Conservation (phyloP, 2,888 invertebrate genomes). For the Cheilosia scutellata region DNA sequence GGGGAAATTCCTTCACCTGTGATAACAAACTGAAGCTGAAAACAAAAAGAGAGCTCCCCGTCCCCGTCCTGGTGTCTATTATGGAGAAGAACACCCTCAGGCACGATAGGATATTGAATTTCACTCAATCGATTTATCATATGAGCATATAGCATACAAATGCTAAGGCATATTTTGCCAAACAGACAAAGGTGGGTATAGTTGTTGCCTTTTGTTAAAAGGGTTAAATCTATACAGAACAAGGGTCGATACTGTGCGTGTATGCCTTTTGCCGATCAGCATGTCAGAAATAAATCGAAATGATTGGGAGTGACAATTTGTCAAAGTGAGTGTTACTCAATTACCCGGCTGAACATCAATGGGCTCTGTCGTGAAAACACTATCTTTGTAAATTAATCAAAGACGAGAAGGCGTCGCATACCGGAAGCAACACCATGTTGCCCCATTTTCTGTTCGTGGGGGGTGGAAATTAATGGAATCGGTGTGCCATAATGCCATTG, state of each 20-base stretch:
- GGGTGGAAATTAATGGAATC: conserved; percentile 28
- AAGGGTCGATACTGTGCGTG: neutral
- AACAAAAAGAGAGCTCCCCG: conserved; percentile 8
- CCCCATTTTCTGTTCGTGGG: neutral
- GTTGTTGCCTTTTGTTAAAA: neutral
- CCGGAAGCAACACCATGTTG: conserved; percentile 17
- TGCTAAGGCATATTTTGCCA: conserved; percentile 25
- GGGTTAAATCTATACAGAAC: conserved; percentile 1
- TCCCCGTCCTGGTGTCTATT: neutral
- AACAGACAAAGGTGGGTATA: neutral
- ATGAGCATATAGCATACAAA: conserved; percentile 30
- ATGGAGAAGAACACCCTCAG: conserved; percentile 20
- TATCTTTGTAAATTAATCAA: conserved; percentile 20
- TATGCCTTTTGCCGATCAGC: conserved; percentile 39
- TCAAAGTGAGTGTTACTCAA: conserved; percentile 54
- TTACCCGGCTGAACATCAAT: conserved; percentile 47
- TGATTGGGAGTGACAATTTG: conserved; percentile 66
- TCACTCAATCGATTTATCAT: conserved; percentile 70
- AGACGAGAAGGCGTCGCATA: neutral
- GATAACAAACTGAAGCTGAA: conserved; percentile 1
- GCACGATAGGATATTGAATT: conserved; percentile 66
- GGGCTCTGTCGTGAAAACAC: conserved; percentile 20
- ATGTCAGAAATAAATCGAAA: conserved; percentile 54
- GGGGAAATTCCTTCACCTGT: neutral
- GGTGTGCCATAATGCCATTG: conserved; percentile 40